Percentiles rank a stretch among this genome's conserved stretches.
Conservation (phyloP, 2,888 invertebrate species). For the Agrypnus murinus region DNA sequence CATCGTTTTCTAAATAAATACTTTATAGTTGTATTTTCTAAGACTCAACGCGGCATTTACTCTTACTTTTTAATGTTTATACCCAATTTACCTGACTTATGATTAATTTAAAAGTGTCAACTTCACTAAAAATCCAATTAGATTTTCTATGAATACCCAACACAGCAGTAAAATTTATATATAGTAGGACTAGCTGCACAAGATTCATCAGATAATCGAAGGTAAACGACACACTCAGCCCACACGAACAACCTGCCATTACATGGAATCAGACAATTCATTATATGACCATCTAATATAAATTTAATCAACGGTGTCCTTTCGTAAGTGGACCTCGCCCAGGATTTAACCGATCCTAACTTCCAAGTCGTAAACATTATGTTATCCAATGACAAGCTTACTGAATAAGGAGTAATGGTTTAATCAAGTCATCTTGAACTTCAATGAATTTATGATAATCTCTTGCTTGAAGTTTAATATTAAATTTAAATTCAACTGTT, state of each 20-base stretch:
- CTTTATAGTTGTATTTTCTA: too few relatives aligned
- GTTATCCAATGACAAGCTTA: conserved; percentile 25
- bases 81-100: too few relatives aligned
- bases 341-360: conserved; percentile 27
- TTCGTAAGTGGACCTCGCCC: conserved; percentile 35
- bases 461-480: too few relatives aligned
- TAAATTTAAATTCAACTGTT: too few relatives aligned
- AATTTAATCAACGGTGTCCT: conserved; percentile 47
- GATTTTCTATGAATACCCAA: too few relatives aligned
- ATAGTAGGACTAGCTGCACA: not conserved
- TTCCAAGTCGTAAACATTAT: conserved; percentile 34
- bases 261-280: conserved; percentile 43
- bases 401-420: conserved; percentile 20
- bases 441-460: conserved; percentile 13
- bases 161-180: not conserved
- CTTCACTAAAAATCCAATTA: conserved; percentile 4
- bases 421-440: conserved; percentile 10
- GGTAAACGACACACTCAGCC: conserved; percentile 31
- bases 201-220: conserved; percentile 34
- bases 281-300: conserved; percentile 46
- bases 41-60: too few relatives aligned
- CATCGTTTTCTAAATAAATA: too few relatives aligned
- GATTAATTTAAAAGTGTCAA: not conserved
- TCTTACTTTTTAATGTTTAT: too few relatives aligned
- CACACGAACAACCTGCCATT: conserved; percentile 36